Percentiles rank a stretch among this genome's conserved stretches.
phyloP scores from a whole-genome alignment of 2,888 invertebrate species.

The Epinotia brunnichana region DNA sequence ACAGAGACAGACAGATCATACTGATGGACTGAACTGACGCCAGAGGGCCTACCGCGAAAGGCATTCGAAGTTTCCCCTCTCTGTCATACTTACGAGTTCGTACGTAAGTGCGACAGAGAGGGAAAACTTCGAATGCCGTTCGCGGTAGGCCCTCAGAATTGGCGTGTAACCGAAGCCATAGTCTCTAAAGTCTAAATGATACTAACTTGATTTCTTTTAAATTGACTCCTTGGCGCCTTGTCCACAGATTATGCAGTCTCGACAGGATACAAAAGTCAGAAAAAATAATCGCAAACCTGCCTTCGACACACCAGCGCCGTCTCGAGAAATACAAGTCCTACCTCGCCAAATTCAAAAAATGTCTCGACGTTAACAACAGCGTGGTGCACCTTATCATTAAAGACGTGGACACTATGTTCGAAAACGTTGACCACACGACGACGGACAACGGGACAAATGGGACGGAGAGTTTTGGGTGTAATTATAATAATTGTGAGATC shows the following conservation, averaged over 20 bases:
- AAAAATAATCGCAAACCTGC: slow-evolving; percentile 88
- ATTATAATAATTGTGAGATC: slow-evolving; percentile 74
- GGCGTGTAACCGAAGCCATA: no score
- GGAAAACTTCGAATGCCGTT: no score
- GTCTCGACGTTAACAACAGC: slow-evolving; percentile 89
- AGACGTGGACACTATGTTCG: slow-evolving; percentile 93
- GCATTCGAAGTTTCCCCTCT: no score
- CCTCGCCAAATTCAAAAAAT: slow-evolving; percentile 88
- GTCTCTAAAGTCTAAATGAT: no score
- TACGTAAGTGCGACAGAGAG: no score
- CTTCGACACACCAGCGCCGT: slow-evolving; percentile 89
- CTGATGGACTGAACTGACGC: no score
- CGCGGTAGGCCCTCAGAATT: no score
- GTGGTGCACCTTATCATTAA: slow-evolving; percentile 88
- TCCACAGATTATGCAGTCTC: slow-evolving; percentile 88
- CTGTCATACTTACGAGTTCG: no score
- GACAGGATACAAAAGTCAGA: slow-evolving; percentile 90
- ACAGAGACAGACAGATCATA: no score
- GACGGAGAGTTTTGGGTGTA: slow-evolving; percentile 69
- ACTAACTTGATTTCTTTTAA: no score
- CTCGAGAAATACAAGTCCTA: slow-evolving; percentile 90
- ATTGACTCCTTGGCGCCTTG: not conserved
- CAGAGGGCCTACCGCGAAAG: no score
- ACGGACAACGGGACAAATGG: slow-evolving; percentile 64
- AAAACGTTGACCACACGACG: slow-evolving; percentile 85